Percentiles rank a stretch among this genome's conserved stretches.
Conservation (phyloP, 1,140 invertebrate species). For the Nebria ingens region DNA sequence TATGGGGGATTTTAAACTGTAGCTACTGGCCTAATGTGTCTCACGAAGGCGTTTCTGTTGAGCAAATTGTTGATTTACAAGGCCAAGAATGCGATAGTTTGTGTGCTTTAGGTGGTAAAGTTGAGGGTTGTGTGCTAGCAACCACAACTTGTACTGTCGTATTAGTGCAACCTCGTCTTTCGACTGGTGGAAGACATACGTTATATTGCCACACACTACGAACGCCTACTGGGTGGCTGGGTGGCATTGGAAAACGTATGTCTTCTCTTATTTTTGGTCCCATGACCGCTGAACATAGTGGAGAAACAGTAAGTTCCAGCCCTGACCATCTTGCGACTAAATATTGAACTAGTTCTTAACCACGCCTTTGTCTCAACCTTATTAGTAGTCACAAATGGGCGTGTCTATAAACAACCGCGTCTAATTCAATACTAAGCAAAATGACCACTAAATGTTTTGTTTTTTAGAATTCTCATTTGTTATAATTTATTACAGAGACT, state of each 20-base stretch:
- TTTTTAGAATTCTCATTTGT: too few species aligned
- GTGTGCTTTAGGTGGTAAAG: conserved; percentile 44
- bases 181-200: conserved; percentile 47
- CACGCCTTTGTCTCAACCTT: too few species aligned
- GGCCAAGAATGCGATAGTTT: conserved; percentile 75
- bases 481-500: too few species aligned
- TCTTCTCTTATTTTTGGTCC: conserved; percentile 81
- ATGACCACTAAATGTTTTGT: too few species aligned
- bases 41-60: conserved; percentile 76
- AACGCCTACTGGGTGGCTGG: conserved; percentile 74
- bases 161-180: conserved; percentile 52
- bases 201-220: conserved; percentile 61
- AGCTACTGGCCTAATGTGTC: conserved; percentile 84
- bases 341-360: too few species aligned
- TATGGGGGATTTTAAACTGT: background rate
- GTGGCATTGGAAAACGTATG: conserved; percentile 74
- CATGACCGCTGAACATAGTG: conserved; percentile 53
- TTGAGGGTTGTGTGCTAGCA: conserved; percentile 69
- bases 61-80: conserved; percentile 73
- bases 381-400: too few species aligned
- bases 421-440: too few species aligned
- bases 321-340: too few species aligned
- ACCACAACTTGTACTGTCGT: conserved; percentile 86
- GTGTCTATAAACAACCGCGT: too few species aligned
- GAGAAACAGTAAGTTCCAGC: conserved; percentile 63